Base-by-base conservation (phyloP, 2,797 vertebrate species). In the Astyanax mexicanus region DNA sequence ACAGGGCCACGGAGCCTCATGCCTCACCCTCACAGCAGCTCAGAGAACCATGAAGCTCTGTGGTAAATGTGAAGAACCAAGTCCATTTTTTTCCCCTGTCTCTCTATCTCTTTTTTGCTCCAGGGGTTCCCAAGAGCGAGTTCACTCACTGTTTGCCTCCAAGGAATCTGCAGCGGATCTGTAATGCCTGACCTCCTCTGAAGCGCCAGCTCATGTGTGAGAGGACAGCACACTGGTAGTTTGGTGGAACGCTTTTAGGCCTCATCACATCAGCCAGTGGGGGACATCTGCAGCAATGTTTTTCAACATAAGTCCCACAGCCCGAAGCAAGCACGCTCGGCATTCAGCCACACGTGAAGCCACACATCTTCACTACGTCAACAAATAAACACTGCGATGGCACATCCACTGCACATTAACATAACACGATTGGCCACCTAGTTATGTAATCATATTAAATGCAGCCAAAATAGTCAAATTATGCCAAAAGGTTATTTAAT, bases 101-200 rank as follows among this genome's bases (percentile, higher is more conserved):
- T 69, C 52, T 29, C 51, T 23, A 27, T 66, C 6, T 47, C 44
- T 3, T 13, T 69, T 69, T 21, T 69, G 74, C 81, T 82, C 17
- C 52, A 74, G 74, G 81, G 60, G 13, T 51, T 82, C 74, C 66
- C 72, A 57, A 57, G 74, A 62, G 80, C 58, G 65, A 58, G 49
- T 64, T 73, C 52, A 6, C 58, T 80, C 74, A 61, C 60, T 74
- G 74, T 77, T 74, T 82, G 72, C 52, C 81, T 73, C 70, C 15
- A 67, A 72, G 70, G 74, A 82, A 58, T 44, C 9, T 77, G 70
- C 61, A 29, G 54, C 40, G 23, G 49, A 74, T 79, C 65, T 69
- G 77, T 80, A 66, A 77, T 64, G 49, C 61, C 60, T 80, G 69
- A 75, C 66, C 74, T 76, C 35, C 17, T 62, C 77, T 80, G 62